phyloP scores from a whole-genome alignment of 2,888 invertebrate species.

The Eupithecia vulgata region DNA sequence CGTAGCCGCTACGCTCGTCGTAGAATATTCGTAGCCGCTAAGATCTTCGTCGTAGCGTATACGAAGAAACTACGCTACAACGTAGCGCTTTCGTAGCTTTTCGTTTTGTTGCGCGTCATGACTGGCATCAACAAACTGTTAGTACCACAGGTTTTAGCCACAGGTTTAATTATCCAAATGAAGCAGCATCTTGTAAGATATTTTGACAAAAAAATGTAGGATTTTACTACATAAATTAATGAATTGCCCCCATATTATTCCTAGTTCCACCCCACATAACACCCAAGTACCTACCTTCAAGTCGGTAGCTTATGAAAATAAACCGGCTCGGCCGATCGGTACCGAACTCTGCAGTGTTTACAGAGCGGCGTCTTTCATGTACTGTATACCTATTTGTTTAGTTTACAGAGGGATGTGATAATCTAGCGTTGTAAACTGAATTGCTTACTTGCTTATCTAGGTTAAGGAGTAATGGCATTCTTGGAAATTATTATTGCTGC shows the following conservation, averaged over 20 bases:
- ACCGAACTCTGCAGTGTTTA: constrained; percentile 35
- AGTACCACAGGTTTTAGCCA: no score
- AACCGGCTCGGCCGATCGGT: constrained; percentile 35
- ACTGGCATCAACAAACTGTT: not conserved
- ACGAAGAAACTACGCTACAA: not conserved
- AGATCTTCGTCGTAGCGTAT: no score
- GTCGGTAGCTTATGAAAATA: constrained; percentile 44
- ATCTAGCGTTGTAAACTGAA: constrained; percentile 22
- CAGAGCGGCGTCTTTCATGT: constrained; percentile 45
- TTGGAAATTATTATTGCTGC: not conserved
- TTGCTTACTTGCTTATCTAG: constrained; percentile 19
- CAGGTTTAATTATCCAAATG: no score
- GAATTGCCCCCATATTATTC: not conserved
- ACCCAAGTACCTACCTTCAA: not conserved
- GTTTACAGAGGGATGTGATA: constrained; percentile 32
- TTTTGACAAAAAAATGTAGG: no score
- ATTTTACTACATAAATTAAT: not conserved
- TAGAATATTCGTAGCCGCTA: not conserved
- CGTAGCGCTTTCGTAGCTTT: not conserved
- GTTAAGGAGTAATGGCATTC: constrained; percentile 5
- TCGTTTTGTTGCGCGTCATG: not conserved
- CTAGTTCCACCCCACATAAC: not conserved
- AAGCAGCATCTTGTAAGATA: no score
- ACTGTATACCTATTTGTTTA: constrained; percentile 28
- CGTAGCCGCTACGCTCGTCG: not conserved